Evolutionary conservation across 2,113 vertebrate species (phyloP), one percentile per base, ranked within the genome.

Genomic region (Onychostoma macrolepis): DNA sequence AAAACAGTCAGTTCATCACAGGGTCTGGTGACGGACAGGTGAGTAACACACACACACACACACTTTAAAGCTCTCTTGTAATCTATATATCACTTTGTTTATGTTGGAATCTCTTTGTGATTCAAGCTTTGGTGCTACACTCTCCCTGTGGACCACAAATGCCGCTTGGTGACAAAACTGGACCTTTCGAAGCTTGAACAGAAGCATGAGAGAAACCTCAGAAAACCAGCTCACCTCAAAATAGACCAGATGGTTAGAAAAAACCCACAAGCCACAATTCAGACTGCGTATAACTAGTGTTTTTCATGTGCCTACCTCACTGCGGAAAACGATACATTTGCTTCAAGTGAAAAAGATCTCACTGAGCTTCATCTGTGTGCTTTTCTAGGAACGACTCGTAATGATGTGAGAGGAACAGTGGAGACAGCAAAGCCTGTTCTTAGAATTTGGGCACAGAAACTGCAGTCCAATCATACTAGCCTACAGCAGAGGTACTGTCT

Each of bases 91-190:
- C 58, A 58, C 48, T 28, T 12, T 53, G 6, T 50, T 76, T 45
- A 43, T 58, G 24, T 30, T 83, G 45, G 6, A 72, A 36, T 80
- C 4, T 74, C 24, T 61, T 41, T 28, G 10, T 91, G 83, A 83
- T 92, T 94, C 63, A 88, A 98, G 97, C 92, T 99, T 19, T 96
- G 96, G 95, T 90, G 95, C 87, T 97, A 97, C 93, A 96, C 95
- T 91, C 91, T 98, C 88, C 85, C 79, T 3, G 90, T 89, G 21
- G 90, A 90, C 21, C 91, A 94, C 84, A 94, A 93, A 50, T 97
- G 96, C 83, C 94, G 93, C 9, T 87, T 93, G 2, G 86, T 97
- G 89, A 89, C 93, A 8, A 95, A 83, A 50, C 93, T 96, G 21
- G 91, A 97, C 90, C 91, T 98, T 65, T 91, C 92, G 67, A 97